Percentiles rank a stretch among this genome's conserved stretches.
phyloP scores from a whole-genome alignment of 2,113 vertebrate species.

The Phaetusa simplex region DNA sequence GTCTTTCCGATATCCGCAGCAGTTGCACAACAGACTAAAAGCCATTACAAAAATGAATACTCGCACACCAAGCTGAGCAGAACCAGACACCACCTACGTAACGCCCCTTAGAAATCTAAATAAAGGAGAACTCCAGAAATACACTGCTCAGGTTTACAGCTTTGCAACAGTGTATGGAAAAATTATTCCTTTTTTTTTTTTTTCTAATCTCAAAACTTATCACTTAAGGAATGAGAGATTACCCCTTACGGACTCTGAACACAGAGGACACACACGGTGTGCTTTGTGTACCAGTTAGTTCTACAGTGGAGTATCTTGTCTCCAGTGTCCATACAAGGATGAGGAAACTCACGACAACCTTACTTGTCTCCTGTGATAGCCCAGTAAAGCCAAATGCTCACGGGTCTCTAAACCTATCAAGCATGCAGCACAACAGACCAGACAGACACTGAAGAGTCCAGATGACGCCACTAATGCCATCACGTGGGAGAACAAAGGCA shows the following conservation, averaged over 20 bases:
- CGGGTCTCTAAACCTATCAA: neutral
- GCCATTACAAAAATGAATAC: fast-evolving
- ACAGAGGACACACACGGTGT: neutral
- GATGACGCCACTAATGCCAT: neutral
- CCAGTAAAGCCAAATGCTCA: neutral
- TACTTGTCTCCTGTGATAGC: neutral
- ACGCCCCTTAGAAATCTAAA: neutral
- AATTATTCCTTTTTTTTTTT: neutral
- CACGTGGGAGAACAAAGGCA: neutral
- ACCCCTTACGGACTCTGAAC: too few relatives aligned
- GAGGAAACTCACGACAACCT: neutral
- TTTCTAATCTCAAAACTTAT: neutral
- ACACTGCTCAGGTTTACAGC: neutral
- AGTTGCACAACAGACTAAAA: neutral
- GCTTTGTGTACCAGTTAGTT: neutral
- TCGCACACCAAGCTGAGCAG: neutral
- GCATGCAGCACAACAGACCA: neutral
- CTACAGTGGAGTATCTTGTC: neutral
- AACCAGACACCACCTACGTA: neutral
- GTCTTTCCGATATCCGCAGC: neutral
- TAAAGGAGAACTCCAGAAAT: neutral
- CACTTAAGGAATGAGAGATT: neutral
- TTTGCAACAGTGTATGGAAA: neutral
- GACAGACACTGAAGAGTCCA: neutral
- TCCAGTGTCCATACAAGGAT: neutral